Conservation (phyloP, 1,140 invertebrate genomes). For the Stegodyphus dumicola region DNA sequence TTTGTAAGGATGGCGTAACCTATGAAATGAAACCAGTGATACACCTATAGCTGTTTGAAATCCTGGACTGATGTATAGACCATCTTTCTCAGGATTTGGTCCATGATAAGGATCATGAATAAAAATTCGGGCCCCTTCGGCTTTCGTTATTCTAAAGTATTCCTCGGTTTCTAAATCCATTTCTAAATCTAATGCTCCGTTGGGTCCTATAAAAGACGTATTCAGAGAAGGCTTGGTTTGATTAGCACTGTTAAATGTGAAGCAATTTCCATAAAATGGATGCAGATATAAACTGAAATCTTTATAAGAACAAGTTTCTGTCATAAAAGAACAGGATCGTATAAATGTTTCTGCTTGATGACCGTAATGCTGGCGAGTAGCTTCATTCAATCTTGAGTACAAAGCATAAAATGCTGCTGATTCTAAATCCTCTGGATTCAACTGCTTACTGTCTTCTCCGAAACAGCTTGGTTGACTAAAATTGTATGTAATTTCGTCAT, state of each 20-base stretch:
- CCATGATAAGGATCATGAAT: constrained; percentile 67
- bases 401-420: neutral
- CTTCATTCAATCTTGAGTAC: neutral
- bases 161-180: constrained; percentile 67
- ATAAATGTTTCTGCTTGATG: constrained; percentile 38
- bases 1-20: constrained; percentile 35
- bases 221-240: neutral
- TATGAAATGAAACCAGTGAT: neutral
- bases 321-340: constrained; percentile 32
- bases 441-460: neutral
- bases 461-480: neutral
- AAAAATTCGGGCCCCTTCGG: constrained; percentile 67
- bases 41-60: constrained; percentile 66
- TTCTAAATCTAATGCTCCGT: constrained; percentile 66
- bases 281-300: constrained; percentile 3
- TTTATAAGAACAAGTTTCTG: constrained; percentile 1
- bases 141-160: constrained; percentile 66
- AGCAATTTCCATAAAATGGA: constrained; percentile 35
- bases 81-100: constrained; percentile 69
- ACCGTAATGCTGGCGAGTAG: neutral
- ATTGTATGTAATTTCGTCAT: neutral
- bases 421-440: neutral
- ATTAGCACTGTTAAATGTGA: constrained; percentile 24
- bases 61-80: constrained; percentile 67
- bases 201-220: constrained; percentile 11